These are phyloP conservation scores for Chrysina gloriosa DNA, from an alignment of 2,888 invertebrate genomes.

Conservation along the genomic window DNA sequence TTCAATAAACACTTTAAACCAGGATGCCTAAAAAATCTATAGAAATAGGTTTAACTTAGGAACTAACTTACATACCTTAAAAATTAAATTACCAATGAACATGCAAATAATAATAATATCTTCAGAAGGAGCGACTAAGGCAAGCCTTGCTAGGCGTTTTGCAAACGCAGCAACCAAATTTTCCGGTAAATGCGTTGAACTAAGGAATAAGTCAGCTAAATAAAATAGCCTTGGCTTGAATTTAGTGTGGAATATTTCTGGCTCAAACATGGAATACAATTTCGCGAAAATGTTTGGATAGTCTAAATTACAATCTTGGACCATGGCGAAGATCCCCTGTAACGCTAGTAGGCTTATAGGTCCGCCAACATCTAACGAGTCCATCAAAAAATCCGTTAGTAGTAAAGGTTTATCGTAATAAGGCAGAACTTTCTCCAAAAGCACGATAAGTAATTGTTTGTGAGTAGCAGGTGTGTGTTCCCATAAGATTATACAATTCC, in stretches of 20 bases:
- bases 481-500: constrained; percentile 82
- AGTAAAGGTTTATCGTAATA: constrained; percentile 84
- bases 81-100: constrained; percentile 86
- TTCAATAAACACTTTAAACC: constrained; percentile 78
- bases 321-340: constrained; percentile 86
- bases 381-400: constrained; percentile 92
- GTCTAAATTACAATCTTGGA: constrained; percentile 91
- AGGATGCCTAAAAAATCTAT: constrained; percentile 76
- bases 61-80: constrained; percentile 58
- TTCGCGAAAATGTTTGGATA: constrained; percentile 96
- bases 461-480: constrained; percentile 76
- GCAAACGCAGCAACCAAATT: constrained; percentile 92
- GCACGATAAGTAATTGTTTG: constrained; percentile 81
- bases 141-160: constrained; percentile 87
- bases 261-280: constrained; percentile 93
- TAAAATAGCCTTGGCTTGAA: constrained; percentile 90
- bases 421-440: constrained; percentile 85
- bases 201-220: constrained; percentile 89
- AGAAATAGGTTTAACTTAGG: not conserved
- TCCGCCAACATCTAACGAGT: constrained; percentile 88
- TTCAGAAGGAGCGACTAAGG: constrained; percentile 84
- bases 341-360: constrained; percentile 89
- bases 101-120: constrained; percentile 81
- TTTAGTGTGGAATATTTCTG: constrained; percentile 90
- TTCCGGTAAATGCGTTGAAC: constrained; percentile 94